Base-by-base conservation (phyloP, 2,113 vertebrate genomes). In the Syrmaticus mikado region DNA sequence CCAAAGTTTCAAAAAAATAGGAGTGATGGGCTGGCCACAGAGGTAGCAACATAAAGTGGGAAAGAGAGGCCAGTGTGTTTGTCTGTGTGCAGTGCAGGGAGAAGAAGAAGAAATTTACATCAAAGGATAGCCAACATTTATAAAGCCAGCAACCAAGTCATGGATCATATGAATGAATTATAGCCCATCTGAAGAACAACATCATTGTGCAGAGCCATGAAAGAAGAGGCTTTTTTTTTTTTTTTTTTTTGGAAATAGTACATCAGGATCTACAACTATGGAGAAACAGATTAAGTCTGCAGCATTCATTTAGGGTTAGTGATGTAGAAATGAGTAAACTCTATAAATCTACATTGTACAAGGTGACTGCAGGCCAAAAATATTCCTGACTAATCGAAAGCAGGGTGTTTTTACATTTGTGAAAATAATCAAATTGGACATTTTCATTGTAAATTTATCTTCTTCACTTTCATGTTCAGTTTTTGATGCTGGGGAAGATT, bases 401-500 rank as follows among this genome's bases (percentile, higher is more conserved):
- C n/a, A 80, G 53, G 32, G 61, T 84, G 52, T 27, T 28, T 67
- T 78, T 62, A 50, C 13, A 46, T 87, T 73, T 50, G 78, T 67
- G 60, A 85, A 94, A 93, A 93, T 53, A 87, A 76, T 80, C n/a
- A 36, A 55, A 2, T 3, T 55, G 38, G 62, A 55, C 20, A 41
- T 60, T 93, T 91, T 77, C n/a, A 34, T 28, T 87, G 40, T 66
- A 76, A 79, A 45, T 62, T 45, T 79, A 73, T 76, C 87, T 95
- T 93, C 90, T 58, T 82, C 60, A 73, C 28, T 91, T 80, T 52
- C 60, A 64, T 77, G 41, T 85, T 70, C 62, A 76, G 60, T 50
- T 87, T 94, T 93, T 7, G 0, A 5, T 80, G 45, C 24, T 13
- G 21, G 27, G 28, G 5, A 7, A 94, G 66, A 82, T 87, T 92